Evolutionary conservation across 2,113 vertebrate species (phyloP), one percentile per base, ranked within the genome.

Genomic region (Passer domesticus): DNA sequence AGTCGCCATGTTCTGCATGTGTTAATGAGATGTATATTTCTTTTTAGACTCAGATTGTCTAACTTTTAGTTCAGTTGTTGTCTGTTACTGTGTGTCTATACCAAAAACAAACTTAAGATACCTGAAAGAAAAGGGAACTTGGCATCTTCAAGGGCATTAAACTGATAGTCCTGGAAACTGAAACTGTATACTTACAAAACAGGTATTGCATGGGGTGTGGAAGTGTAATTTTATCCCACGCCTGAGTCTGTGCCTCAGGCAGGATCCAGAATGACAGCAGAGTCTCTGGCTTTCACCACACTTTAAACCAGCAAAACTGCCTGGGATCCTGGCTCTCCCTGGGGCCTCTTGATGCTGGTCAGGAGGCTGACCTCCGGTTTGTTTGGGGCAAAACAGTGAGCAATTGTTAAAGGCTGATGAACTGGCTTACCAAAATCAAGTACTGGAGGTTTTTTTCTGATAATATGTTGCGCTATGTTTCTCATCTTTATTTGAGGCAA

Each of bases 161-260:
- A 87, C 49, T 62, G 53, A 81, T 75, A 70, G 73, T 79, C 75
- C 69, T 93, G 84, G 87, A 90, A 95, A 69, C 64, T 92, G 90
- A 97, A 95, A 90, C 78, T 24, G 11, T 73, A 90, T 52, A 90
- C 92, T 85, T 86, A 87, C 87, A 59, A 28, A 97, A 95, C 82
- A 93, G 92, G 91, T 95, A 75, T n/a, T 78, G 76, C 70, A 81
- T 44, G 55, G 86, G 93, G 87, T 78, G 87, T 94, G 86, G 92
- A 92, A 79, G 63, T 37, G 78, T 93, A 94, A 94, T 83, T 66
- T 68, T 91, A 94, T 91, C 91, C 53, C 62, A 64, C 35, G 6
- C 46, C 5, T 1, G 77, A 96, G 81, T 49, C 41, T 72, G 62
- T 75, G 86, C 90, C 75, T 83, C 83, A 33, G 89, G 83, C 91